Base-by-base conservation (phyloP, 2,113 vertebrate genomes). In the Pollachius pollachius region DNA sequence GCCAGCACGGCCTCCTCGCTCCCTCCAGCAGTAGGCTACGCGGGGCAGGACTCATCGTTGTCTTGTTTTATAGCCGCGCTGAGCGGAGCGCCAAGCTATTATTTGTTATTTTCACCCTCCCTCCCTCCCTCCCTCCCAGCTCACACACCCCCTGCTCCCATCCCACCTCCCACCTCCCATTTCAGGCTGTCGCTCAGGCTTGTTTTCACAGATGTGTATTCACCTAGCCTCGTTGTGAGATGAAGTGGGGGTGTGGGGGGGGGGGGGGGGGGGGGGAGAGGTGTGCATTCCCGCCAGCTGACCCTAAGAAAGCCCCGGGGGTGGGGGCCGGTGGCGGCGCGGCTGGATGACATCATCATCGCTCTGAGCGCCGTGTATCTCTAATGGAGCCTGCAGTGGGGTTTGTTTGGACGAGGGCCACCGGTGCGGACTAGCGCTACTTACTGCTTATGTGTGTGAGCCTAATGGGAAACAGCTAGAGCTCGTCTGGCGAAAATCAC, bases 161-260 rank as follows among this genome's bases (percentile, higher is more conserved):
- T 13, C 41, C 41, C 41, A 12, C 41, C 41, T 48, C 30, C 30
- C 30, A 34, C 30, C 30, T 34, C 30, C 30, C 30, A 34, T 7
- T 34, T 34, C 30, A 34, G 52, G 52, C 81, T 75, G 86, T 82
- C 76, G 78, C 74, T 87, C 82, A 84, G 16, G 12, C 64, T 72
- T 91, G 88, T 93, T 92, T 90, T 78, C 86, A 91, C 89, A 90
- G 90, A 90, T 91, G 91, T 81, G 82, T 73, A 65, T 83, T 81
- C 87, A 88, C 82, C 81, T 81, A 70, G 37, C 65, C 8, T 9
- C 41, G 41, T 48, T 2, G 5, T 1, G 9, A 48, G 41, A 48
- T 48, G 41, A 48, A 1, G 41, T 12, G 41, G 9, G 41, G 41
- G 8, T 2, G 41, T 1, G 41, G 11, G 41, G 6, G 41, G 11